phyloP scores from a whole-genome alignment of 2,888 invertebrate genomes.

The Zootermopsis nevadensis region DNA sequence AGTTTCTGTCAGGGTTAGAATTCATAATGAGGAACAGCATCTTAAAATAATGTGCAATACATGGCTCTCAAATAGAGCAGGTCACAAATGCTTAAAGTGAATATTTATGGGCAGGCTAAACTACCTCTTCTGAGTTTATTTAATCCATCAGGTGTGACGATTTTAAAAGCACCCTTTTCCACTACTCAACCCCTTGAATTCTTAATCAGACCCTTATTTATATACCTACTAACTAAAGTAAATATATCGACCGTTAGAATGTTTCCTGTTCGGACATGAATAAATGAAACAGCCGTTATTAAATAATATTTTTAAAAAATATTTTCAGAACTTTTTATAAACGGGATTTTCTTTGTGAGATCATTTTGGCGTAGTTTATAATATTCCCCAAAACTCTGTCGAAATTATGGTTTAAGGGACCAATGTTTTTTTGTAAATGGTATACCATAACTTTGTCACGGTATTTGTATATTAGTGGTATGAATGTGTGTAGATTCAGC shows the following conservation, averaged over 20 bases:
- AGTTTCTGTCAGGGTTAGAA: background rate
- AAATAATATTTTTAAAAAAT: too few relatives aligned
- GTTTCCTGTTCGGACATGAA: background rate
- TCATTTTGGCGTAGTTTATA: too few relatives aligned
- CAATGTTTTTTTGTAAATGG: background rate
- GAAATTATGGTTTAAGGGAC: too few relatives aligned
- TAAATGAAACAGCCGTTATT: too few relatives aligned
- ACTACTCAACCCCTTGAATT: background rate
- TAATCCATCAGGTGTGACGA: constrained; percentile 16
- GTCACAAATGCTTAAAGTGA: background rate
- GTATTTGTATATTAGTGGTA: background rate
- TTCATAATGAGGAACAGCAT: background rate
- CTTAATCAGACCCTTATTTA: constrained; percentile 1
- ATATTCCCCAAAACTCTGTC: too few relatives aligned
- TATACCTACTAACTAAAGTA: background rate
- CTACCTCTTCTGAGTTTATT: background rate
- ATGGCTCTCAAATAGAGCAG: background rate
- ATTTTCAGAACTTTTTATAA: too few relatives aligned
- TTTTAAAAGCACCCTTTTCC: constrained; percentile 16
- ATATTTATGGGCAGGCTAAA: constrained; percentile 4
- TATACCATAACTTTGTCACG: background rate
- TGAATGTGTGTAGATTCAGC: background rate
- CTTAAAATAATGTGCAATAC: constrained; percentile 13
- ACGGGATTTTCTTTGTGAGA: too few relatives aligned
- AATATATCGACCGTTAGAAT: background rate